Evolutionary conservation across 2,113 vertebrate genomes (phyloP).

Genomic region (Melospiza georgiana): DNA sequence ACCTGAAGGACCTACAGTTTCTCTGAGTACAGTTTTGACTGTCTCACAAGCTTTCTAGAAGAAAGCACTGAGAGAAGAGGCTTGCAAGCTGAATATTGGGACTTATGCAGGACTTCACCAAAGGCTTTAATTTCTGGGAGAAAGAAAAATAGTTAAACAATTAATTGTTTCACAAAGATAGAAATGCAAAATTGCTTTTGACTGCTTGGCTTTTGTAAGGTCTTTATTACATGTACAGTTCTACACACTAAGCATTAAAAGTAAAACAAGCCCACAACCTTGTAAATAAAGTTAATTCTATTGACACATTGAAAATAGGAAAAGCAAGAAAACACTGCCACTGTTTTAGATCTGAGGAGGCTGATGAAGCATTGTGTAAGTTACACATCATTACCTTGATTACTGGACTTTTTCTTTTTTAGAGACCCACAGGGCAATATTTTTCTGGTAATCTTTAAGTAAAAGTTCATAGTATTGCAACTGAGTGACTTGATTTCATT

Average conservation of each 20-base stretch:
- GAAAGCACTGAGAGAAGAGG: background rate
- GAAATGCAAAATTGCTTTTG: background rate
- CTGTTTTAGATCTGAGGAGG: background rate
- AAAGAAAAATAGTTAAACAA: background rate
- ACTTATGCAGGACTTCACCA: background rate
- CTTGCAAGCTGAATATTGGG: background rate
- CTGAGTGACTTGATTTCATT: background rate
- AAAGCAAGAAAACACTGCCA: background rate
- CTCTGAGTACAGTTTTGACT: background rate
- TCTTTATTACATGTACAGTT: background rate
- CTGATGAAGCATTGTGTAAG: background rate
- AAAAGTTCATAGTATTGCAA: background rate
- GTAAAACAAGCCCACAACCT: fast-evolving
- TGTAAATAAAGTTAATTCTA: background rate
- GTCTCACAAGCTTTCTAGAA: background rate
- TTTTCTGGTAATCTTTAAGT: background rate
- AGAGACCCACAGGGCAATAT: background rate
- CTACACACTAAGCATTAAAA: background rate
- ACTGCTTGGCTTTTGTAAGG: background rate
- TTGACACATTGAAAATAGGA: background rate
- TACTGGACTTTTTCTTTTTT: background rate
- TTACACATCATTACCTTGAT: background rate
- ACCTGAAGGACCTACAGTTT: background rate
- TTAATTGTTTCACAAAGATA: background rate
- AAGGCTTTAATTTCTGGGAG: background rate